Evolutionary conservation across 2,797 vertebrate genomes (phyloP).

Genomic region (Tadarida brasiliensis): DNA sequence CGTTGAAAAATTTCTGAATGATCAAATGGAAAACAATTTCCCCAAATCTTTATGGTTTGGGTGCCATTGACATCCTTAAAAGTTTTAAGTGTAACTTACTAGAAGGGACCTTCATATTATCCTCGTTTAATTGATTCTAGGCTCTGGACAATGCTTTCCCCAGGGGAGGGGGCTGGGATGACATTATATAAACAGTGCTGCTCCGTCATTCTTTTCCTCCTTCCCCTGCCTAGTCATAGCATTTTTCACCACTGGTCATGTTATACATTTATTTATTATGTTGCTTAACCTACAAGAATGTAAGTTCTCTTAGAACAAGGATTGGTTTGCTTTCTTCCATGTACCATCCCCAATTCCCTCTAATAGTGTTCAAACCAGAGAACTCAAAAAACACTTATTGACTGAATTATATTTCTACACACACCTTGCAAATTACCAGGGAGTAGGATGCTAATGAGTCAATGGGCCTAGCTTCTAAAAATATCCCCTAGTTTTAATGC

Average conservation of each 20-base stretch:
- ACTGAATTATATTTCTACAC: background rate
- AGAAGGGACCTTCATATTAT: background rate
- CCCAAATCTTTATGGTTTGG: background rate
- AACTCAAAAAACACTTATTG: background rate
- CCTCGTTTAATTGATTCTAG: background rate
- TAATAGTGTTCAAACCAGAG: background rate
- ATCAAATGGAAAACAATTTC: constrained; percentile 11
- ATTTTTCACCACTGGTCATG: background rate
- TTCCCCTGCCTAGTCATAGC: background rate
- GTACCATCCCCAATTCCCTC: background rate
- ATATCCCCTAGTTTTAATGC: background rate
- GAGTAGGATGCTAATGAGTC: background rate
- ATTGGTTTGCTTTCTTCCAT: background rate
- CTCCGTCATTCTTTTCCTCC: background rate
- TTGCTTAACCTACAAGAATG: background rate
- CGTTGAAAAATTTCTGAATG: constrained; percentile 32
- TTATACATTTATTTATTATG: background rate
- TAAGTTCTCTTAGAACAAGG: constrained; percentile 1
- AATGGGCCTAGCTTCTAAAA: constrained; percentile 54
- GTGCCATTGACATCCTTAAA: background rate
- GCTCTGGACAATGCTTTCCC: background rate
- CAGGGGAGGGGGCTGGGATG: background rate
- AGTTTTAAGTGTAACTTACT: background rate
- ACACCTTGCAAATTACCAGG: background rate
- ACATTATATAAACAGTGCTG: background rate